Base-by-base conservation (phyloP, 2,113 vertebrate genomes). In the Aepyceros melampus region DNA sequence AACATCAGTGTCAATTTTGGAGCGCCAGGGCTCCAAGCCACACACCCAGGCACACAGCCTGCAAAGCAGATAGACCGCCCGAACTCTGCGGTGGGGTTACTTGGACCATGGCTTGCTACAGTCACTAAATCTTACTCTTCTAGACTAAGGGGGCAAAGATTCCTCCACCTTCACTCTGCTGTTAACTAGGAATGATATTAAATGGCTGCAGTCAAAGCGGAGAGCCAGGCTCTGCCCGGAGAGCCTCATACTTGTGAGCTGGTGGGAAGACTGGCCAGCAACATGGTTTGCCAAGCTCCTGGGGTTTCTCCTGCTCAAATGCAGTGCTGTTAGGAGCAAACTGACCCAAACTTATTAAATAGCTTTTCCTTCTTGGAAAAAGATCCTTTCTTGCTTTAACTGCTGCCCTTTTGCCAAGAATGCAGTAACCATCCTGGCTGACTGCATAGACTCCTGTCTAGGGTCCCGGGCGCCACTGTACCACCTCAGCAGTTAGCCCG, bases 261-360 rank as follows among this genome's bases (percentile, higher is more conserved):
- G 95, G 83, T 74, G 67, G 96, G 97, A 98, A 98, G 96, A 76
- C 76, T 96, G 98, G 98, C 99, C 99, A 98, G 98, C 88, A 56
- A 85, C 76, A 43, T 76, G 14, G 56, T 96, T 95, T 98, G 98
- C 99, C 99, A 99, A 99, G 97, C 98, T 98, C 99, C 98, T 97
- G 99, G 98, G 98, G 98, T 98, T 98, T 97, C 88, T 21, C 97
- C 94, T 94, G 96, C 98, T 99, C 98, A 98, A 64, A 95, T 95
- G 79, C 51, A 97, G 95, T n/a, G 91, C 78, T 98, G 96, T 98
- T 98, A 98, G 5, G 97, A 98, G 98, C 96, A 98, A 99, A 98
- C 87, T 93, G 97, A 98, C 98, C 88, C 94, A 95, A 95, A 97
- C 97, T 97, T 98, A 99, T 98, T 98, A 99, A 99, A 99, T 58